Conservation (phyloP, 2,888 invertebrate species). For the Leistus spinibarbis region DNA sequence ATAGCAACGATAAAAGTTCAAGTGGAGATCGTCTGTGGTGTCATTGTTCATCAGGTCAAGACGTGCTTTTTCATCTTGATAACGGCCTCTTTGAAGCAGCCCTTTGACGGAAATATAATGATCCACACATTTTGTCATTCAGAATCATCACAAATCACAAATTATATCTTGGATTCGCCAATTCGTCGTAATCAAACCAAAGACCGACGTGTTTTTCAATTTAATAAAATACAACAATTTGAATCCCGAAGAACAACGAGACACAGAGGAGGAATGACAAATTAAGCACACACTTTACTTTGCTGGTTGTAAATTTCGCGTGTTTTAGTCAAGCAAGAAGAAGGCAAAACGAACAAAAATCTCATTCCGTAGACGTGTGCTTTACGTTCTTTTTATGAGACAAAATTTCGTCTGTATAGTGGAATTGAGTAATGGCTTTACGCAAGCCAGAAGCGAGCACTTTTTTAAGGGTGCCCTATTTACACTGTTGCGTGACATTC, state of each 20-base stretch:
- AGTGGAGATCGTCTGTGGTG: background rate
- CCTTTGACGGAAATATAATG: too few relatives aligned
- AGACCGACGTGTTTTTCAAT: background rate
- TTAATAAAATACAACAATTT: background rate
- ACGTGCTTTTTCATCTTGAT: background rate
- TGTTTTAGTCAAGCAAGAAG: background rate
- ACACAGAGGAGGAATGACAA: background rate
- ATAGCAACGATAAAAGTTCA: background rate
- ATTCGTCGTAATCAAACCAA: too few relatives aligned
- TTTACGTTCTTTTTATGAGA: background rate
- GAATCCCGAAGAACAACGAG: background rate
- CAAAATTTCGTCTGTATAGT: background rate
- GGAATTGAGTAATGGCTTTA: background rate
- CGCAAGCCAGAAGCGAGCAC: background rate
- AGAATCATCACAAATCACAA: too few relatives aligned
- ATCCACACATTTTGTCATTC: too few relatives aligned
- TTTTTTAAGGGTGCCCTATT: constrained; percentile 10
- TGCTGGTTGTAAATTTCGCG: background rate
- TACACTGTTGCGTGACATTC: constrained; percentile 31
- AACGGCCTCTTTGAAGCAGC: background rate
- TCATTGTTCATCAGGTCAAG: background rate
- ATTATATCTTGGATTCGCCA: too few relatives aligned
- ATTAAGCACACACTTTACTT: background rate
- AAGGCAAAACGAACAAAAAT: background rate
- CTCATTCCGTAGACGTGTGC: background rate